Percentiles rank a stretch among this genome's conserved stretches.
phyloP scores from a whole-genome alignment of 2,888 invertebrate genomes.

The Drosophila paramelanica region DNA sequence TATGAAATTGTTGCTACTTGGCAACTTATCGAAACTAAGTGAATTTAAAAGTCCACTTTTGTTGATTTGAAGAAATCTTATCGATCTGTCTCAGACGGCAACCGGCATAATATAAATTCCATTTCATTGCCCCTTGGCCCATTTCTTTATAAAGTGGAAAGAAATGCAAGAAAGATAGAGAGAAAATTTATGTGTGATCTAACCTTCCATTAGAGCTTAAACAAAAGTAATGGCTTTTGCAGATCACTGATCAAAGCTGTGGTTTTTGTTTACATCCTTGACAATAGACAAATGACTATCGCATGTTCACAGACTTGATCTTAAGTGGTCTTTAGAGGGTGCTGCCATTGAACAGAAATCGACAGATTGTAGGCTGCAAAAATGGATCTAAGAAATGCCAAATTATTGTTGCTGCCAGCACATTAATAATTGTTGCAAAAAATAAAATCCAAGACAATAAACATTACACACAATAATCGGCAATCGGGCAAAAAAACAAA shows the following conservation, averaged over 20 bases:
- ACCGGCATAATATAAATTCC: constrained; percentile 39
- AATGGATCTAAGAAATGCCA: constrained; percentile 38
- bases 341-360: constrained; percentile 42
- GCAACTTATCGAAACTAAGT: constrained; percentile 6
- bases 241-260: constrained; percentile 12
- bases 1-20: constrained; percentile 8
- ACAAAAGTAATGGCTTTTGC: not conserved
- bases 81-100: constrained; percentile 10
- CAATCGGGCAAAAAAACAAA: constrained; percentile 43
- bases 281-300: constrained; percentile 33
- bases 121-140: too few species aligned
- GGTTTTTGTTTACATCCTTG: constrained; percentile 38
- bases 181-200: not conserved
- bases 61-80: constrained; percentile 17
- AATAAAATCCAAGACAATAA: constrained; percentile 37
- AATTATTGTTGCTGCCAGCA: constrained; percentile 30
- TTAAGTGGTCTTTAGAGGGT: constrained; percentile 29
- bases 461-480: constrained; percentile 63
- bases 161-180: not conserved
- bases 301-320: constrained; percentile 23
- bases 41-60: constrained; percentile 28
- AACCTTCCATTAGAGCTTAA: constrained; percentile 3
- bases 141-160: not conserved
- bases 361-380: constrained; percentile 29
- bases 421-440: constrained; percentile 51